These are phyloP conservation scores for Mechanitis mazaeus DNA, from an alignment of 2,888 invertebrate genomes.

Conservation along the genomic window DNA sequence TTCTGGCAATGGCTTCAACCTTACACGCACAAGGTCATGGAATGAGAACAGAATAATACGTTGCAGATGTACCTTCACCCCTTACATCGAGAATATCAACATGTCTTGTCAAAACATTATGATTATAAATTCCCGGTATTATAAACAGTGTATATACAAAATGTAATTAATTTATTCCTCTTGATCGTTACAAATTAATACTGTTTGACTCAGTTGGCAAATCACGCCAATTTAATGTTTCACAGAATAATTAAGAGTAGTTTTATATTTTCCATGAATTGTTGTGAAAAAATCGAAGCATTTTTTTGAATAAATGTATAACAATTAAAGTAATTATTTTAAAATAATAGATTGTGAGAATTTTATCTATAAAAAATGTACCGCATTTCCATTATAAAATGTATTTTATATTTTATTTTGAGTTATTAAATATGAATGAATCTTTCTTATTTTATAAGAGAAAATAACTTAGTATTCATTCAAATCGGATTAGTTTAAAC, in stretches of 20 bases:
- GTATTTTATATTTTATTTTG: too few relatives aligned
- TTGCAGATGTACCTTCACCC: conserved; percentile 7
- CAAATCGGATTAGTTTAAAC: too few relatives aligned
- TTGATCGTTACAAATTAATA: conserved; percentile 5
- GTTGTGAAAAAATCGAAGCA: neutral
- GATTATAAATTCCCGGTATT: conserved; percentile 14
- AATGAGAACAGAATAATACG: conserved; percentile 9
- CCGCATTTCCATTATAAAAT: too few relatives aligned
- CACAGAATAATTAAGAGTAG: conserved; percentile 1
- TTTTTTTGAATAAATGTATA: neutral
- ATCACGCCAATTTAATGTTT: neutral
- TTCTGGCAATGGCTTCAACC: conserved; percentile 3
- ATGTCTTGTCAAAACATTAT: conserved; percentile 13
- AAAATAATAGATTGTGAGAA: too few relatives aligned
- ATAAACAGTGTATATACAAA: conserved; percentile 5
- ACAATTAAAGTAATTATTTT: too few relatives aligned
- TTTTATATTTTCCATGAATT: neutral
- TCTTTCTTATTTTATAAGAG: too few relatives aligned
- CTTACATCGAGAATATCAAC: conserved; percentile 18
- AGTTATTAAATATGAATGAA: too few relatives aligned
- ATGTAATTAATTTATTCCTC: neutral
- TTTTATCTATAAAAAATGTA: too few relatives aligned
- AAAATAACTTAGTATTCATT: too few relatives aligned
- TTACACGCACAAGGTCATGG: conserved; percentile 12
- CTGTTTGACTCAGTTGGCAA: neutral